A percentile compares a stretch with the other conserved stretches of the same genome.
These are phyloP conservation scores for Piprites chloris DNA, from an alignment of 2,113 vertebrate genomes.

Conservation along the genomic window DNA sequence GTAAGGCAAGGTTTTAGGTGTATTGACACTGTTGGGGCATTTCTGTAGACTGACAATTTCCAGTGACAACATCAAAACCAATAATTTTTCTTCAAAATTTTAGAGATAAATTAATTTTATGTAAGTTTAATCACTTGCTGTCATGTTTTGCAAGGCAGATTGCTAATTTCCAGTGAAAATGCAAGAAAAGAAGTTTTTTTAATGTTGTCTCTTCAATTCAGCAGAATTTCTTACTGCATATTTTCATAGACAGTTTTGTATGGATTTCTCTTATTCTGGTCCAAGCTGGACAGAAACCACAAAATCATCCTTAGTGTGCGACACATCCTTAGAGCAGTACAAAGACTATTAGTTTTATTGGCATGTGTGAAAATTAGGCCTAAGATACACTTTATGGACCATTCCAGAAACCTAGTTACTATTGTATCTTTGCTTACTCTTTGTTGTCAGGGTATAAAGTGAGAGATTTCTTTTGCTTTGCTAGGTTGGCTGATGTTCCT, in stretches of 20 bases:
- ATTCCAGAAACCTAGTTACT: neutral
- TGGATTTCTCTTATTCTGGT: neutral
- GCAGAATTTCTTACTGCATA: conserved; percentile 4
- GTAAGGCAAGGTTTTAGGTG: neutral
- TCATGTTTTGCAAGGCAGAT: neutral
- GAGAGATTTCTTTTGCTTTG: neutral
- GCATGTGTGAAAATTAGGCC: neutral
- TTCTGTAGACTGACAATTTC: neutral
- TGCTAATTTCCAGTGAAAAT: neutral
- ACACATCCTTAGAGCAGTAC: too few species aligned
- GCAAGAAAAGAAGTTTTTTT: neutral
- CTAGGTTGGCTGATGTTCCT: neutral
- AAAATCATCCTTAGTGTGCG: neutral
- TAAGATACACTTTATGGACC: neutral
- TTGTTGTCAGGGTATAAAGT: neutral
- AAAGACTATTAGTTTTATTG: neutral
- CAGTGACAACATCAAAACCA: neutral
- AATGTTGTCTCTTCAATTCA: neutral
- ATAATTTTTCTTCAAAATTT: neutral
- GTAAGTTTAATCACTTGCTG: neutral
- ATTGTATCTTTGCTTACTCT: neutral
- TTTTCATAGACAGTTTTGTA: neutral
- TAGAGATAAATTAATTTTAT: neutral
- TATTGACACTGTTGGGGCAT: neutral
- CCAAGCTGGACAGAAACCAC: neutral